These are phyloP conservation scores for Hydrochoerus hydrochaeris DNA, from an alignment of 2,113 vertebrate species.

Conservation along the genomic window DNA sequence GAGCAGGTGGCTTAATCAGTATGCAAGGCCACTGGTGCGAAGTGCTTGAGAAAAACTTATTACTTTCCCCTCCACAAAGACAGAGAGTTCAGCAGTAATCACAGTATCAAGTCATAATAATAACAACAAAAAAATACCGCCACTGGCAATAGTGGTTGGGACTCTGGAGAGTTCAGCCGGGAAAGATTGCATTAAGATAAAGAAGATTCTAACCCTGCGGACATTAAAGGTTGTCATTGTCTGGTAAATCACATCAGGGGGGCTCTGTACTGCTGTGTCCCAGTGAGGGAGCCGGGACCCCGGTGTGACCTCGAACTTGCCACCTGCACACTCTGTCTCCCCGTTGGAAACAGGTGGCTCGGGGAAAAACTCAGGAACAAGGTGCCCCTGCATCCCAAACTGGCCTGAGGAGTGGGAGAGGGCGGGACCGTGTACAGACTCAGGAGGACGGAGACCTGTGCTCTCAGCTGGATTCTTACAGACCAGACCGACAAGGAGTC, in stretches of 20 bases:
- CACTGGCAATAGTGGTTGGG: conserved; percentile 81
- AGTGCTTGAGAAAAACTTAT: conserved; percentile 85
- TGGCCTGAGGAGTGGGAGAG: neutral
- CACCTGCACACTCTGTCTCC: neutral
- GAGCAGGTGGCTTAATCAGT: conserved; percentile 69
- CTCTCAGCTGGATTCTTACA: neutral
- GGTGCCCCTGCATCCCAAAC: neutral
- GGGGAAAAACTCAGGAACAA: neutral
- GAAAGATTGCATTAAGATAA: conserved; percentile 88
- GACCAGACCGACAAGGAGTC: neutral
- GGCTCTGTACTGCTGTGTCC: conserved; percentile 72
- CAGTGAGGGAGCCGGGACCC: conserved; percentile 43
- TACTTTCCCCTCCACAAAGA: conserved; percentile 87
- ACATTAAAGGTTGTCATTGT: conserved; percentile 84
- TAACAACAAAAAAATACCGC: conserved; percentile 72
- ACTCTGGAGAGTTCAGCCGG: conserved; percentile 84
- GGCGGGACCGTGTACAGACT: neutral
- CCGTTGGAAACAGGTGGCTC: neutral
- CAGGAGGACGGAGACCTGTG: neutral
- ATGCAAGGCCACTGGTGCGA: conserved; percentile 71
- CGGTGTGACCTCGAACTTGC: neutral
- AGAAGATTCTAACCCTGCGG: conserved; percentile 82
- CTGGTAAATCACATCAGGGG: conserved; percentile 81
- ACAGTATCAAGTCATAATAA: conserved; percentile 84
- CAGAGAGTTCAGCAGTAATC: conserved; percentile 83